phyloP scores from a whole-genome alignment of 2,888 invertebrate genomes.

The Amaurobius ferox region DNA sequence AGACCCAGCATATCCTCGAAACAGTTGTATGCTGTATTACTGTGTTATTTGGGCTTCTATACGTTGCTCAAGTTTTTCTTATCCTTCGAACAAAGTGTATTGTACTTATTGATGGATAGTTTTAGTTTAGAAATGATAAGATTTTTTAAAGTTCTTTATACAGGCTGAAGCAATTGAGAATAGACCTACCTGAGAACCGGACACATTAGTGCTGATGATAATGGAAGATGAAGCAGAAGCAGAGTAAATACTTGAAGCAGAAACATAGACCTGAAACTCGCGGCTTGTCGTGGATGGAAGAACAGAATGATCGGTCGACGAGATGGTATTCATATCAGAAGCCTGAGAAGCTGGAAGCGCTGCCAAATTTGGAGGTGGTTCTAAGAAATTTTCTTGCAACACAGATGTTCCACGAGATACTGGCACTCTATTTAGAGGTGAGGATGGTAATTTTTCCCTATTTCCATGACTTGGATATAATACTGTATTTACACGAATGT shows the following conservation, averaged over 20 bases:
- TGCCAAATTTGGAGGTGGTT: slow-evolving; percentile 2
- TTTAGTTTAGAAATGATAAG: too few relatives aligned
- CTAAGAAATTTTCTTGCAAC: not conserved
- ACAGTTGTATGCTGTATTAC: too few relatives aligned
- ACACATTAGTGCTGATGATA: not conserved
- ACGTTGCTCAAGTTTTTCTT: too few relatives aligned
- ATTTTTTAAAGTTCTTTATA: too few relatives aligned
- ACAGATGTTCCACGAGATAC: slow-evolving; percentile 22
- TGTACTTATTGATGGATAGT: too few relatives aligned
- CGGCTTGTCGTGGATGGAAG: not conserved
- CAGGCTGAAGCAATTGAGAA: too few relatives aligned
- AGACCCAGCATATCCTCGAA: too few relatives aligned
- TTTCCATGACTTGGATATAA: slow-evolving; percentile 36
- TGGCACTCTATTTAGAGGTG: slow-evolving; percentile 11
- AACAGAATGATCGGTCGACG: not conserved
- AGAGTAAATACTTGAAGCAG: not conserved
- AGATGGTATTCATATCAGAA: not conserved
- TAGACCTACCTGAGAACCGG: not conserved
- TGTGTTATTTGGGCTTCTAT: too few relatives aligned
- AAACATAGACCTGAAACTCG: not conserved
- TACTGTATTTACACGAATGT: slow-evolving; percentile 42
- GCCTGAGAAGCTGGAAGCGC: not conserved
- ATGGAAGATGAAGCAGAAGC: not conserved
- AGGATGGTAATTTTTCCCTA: not conserved
- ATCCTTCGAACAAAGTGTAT: too few relatives aligned